Conservation (phyloP, 2,797 vertebrate species). For the Rhynchotus rufescens region DNA sequence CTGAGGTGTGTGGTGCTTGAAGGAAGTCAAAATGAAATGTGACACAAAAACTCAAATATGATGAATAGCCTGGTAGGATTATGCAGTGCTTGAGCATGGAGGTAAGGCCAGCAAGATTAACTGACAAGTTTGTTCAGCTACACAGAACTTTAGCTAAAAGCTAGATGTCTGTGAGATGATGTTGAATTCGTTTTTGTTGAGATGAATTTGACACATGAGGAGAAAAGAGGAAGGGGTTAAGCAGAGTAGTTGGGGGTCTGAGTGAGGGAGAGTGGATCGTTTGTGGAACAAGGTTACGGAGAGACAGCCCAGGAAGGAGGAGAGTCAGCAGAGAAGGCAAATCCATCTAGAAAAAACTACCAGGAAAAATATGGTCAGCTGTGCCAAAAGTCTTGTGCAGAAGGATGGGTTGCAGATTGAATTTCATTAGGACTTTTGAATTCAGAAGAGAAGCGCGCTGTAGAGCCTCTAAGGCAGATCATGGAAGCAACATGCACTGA, state of each 20-base stretch:
- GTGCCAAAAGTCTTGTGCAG: background rate
- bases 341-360: background rate
- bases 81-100: background rate
- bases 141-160: background rate
- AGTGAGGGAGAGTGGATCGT: background rate
- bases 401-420: background rate
- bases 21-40: background rate
- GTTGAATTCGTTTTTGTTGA: background rate
- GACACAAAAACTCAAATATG: background rate
- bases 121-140: background rate
- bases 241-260: background rate
- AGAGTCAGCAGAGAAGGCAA: background rate
- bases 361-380: background rate
- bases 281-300: background rate
- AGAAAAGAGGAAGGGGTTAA: background rate
- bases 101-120: background rate
- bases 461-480: background rate
- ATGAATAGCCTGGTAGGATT: background rate
- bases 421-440: background rate
- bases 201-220: background rate
- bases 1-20: background rate
- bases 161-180: background rate
- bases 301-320: background rate
- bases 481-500: fast-evolving
- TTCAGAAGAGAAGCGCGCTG: background rate